Conservation (phyloP, 1,140 invertebrate species). For the Pissodes strobi region DNA sequence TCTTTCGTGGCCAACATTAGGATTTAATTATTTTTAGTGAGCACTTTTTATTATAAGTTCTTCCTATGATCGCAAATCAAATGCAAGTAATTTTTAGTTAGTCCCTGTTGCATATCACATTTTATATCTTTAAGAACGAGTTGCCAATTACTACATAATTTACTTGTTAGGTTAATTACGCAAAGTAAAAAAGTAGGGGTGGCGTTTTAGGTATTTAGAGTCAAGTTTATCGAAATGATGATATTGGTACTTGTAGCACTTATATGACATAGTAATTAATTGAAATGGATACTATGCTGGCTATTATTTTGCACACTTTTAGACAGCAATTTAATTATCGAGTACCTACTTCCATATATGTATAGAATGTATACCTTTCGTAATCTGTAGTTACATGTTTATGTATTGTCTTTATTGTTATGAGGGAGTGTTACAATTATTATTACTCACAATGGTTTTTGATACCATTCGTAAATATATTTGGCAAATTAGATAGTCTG, state of each 20-base stretch:
- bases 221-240: neutral
- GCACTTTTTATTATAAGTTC: conserved; percentile 11
- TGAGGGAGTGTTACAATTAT: no score
- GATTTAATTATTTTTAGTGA: conserved; percentile 5
- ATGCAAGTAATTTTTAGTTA: conserved; percentile 23
- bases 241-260: no score
- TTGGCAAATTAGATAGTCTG: no score
- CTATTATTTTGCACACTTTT: neutral
- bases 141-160: conserved; percentile 14
- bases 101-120: conserved; percentile 25
- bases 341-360: no score
- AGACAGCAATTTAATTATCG: no score
- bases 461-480: no score
- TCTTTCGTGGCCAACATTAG: conserved; percentile 27
- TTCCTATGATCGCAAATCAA: conserved; percentile 8
- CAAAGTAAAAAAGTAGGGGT: conserved; percentile 28
- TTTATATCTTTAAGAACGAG: conserved; percentile 17
- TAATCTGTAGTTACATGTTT: no score
- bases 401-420: no score
- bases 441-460: no score
- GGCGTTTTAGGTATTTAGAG: neutral
- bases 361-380: no score
- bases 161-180: conserved; percentile 1
- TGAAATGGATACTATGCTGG: no score
- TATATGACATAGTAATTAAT: no score